Percentiles rank a stretch among this genome's conserved stretches.
Conservation (phyloP, 2,797 vertebrate genomes). For the Cirrhinus mrigala region DNA sequence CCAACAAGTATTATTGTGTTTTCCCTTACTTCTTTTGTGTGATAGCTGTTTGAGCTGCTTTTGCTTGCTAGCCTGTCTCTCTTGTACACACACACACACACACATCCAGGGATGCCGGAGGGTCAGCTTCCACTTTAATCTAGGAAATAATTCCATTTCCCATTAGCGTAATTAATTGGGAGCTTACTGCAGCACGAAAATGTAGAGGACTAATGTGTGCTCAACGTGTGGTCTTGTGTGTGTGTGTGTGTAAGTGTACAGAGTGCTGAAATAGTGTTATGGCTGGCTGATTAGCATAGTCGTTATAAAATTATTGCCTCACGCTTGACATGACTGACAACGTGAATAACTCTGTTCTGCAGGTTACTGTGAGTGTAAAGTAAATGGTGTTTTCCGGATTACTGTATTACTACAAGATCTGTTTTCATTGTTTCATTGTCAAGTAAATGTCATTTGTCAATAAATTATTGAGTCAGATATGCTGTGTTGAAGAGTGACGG, state of each 20-base stretch:
- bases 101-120: slow-evolving; percentile 61
- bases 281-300: slow-evolving; percentile 31
- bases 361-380: slow-evolving; percentile 32
- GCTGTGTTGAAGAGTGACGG: not conserved
- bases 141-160: slow-evolving; percentile 76
- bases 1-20: slow-evolving; percentile 31
- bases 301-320: slow-evolving; percentile 42
- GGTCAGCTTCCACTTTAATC: slow-evolving; percentile 77
- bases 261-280: slow-evolving; percentile 23
- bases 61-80: slow-evolving; percentile 39
- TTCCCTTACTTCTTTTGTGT: slow-evolving; percentile 19
- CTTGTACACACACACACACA: slow-evolving; percentile 18
- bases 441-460: slow-evolving; percentile 8
- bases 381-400: slow-evolving; percentile 10
- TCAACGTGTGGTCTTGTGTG: slow-evolving; percentile 41
- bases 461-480: not conserved
- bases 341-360: slow-evolving; percentile 20
- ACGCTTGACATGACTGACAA: slow-evolving; percentile 28
- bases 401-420: not conserved
- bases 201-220: slow-evolving; percentile 42
- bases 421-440: slow-evolving; percentile 22
- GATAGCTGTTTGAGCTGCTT: slow-evolving; percentile 6
- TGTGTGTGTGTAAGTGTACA: slow-evolving; percentile 39
- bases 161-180: slow-evolving; percentile 82
- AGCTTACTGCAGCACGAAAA: slow-evolving; percentile 48